phyloP scores from a whole-genome alignment of 2,888 invertebrate species.

The Callimorpha dominula region DNA sequence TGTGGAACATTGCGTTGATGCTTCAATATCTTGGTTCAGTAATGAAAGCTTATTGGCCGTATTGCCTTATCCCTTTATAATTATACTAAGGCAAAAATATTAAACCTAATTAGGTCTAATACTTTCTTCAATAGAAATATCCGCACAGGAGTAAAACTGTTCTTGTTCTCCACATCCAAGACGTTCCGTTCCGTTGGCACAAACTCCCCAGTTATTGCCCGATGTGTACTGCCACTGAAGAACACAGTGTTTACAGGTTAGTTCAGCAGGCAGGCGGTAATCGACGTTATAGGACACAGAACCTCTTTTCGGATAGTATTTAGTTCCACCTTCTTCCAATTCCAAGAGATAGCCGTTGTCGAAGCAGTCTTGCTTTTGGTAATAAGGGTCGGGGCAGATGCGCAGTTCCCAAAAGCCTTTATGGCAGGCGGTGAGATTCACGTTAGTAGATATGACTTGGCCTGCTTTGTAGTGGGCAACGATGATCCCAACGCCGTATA shows the following conservation, averaged over 20 bases:
- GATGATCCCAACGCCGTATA: conserved; percentile 91
- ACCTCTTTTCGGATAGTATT: conserved; percentile 89
- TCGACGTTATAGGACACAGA: conserved; percentile 90
- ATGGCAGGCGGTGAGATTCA: conserved; percentile 94
- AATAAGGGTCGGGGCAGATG: conserved; percentile 90
- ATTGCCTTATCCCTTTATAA: too few relatives aligned
- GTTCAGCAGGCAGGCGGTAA: conserved; percentile 86
- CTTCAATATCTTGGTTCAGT: too few relatives aligned
- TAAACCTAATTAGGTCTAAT: not conserved
- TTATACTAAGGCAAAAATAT: too few relatives aligned
- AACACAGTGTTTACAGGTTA: conserved; percentile 92
- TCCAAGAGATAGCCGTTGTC: conserved; percentile 88
- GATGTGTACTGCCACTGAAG: conserved; percentile 95
- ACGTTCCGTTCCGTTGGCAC: conserved; percentile 89
- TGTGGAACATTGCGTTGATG: too few relatives aligned
- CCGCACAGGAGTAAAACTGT: conserved; percentile 93
- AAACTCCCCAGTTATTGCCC: conserved; percentile 93
- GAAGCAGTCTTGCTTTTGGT: conserved; percentile 90
- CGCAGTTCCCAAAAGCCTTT: conserved; percentile 94
- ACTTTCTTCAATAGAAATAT: conserved; percentile 88
- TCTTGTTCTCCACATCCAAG: conserved; percentile 95
- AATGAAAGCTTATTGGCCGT: too few relatives aligned
- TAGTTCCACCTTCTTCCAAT: conserved; percentile 82
- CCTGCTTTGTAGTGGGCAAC: conserved; percentile 90
- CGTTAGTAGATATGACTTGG: conserved; percentile 88